Evolutionary conservation across 1,140 invertebrate genomes (phyloP).

Genomic region (Phymorhynchus buccinoides): DNA sequence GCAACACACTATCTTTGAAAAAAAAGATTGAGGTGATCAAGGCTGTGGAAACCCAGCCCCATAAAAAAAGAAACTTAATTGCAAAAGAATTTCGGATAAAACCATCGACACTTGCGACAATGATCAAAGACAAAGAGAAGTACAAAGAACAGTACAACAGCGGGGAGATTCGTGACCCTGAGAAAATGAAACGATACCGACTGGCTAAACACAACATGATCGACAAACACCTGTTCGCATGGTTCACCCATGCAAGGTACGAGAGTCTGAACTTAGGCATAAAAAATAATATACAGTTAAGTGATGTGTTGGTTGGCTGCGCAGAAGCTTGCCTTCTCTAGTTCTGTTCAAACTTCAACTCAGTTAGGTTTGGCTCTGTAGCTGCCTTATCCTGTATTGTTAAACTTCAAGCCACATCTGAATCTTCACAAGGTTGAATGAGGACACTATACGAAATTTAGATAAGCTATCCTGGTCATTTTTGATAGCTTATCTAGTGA

Average conservation of each 20-base stretch:
- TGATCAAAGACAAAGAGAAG: not conserved
- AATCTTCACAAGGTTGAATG: no score
- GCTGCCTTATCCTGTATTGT: no score
- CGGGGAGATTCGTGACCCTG: not conserved
- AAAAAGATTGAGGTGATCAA: not conserved
- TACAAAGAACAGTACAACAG: not conserved
- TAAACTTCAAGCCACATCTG: no score
- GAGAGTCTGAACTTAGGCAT: not conserved
- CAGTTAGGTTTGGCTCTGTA: no score
- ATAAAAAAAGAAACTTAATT: not conserved
- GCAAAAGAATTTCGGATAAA: not conserved
- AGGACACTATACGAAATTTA: no score
- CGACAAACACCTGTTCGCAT: not conserved
- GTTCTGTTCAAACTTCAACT: no score
- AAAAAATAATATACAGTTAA: not conserved
- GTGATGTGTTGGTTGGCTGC: no score
- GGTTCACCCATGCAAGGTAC: not conserved
- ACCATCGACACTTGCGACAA: not conserved
- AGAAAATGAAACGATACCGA: not conserved
- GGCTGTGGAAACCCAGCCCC: not conserved
- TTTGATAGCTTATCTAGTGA: no score
- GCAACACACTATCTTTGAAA: not conserved
- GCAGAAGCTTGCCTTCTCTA: no score
- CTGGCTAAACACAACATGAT: not conserved
- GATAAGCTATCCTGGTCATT: no score